These are phyloP conservation scores for Athripsodes cinereus DNA, from an alignment of 2,888 invertebrate genomes.

Conservation along the genomic window DNA sequence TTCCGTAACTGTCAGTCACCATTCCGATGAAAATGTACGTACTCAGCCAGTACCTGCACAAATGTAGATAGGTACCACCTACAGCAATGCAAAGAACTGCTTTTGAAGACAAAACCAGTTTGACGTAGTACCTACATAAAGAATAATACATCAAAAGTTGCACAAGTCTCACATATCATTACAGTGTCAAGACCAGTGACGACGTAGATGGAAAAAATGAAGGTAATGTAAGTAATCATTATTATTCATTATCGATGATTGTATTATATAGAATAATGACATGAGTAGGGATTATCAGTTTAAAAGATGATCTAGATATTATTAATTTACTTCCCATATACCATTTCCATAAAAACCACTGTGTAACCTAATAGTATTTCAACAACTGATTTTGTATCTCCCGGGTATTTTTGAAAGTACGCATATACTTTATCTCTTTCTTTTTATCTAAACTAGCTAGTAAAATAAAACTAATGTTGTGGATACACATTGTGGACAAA, in stretches of 20 bases:
- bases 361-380: no score
- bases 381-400: no score
- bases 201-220: background rate
- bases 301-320: background rate
- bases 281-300: no score
- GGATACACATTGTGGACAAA: no score
- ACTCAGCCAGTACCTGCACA: background rate
- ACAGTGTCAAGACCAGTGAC: background rate
- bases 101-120: conserved; percentile 2
- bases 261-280: no score
- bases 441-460: no score
- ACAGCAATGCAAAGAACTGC: background rate
- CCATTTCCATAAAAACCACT: no score
- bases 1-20: background rate
- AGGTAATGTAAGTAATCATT: background rate
- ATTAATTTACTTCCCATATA: background rate
- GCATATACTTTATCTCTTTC: no score
- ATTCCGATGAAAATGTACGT: background rate
- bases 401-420: no score
- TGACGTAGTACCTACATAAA: background rate
- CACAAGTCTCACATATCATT: background rate
- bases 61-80: background rate
- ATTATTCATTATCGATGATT: background rate
- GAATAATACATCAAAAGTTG: background rate
- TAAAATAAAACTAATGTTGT: no score